Conservation (phyloP, 1,140 invertebrate genomes). For the Zelostemma sp. region DNA sequence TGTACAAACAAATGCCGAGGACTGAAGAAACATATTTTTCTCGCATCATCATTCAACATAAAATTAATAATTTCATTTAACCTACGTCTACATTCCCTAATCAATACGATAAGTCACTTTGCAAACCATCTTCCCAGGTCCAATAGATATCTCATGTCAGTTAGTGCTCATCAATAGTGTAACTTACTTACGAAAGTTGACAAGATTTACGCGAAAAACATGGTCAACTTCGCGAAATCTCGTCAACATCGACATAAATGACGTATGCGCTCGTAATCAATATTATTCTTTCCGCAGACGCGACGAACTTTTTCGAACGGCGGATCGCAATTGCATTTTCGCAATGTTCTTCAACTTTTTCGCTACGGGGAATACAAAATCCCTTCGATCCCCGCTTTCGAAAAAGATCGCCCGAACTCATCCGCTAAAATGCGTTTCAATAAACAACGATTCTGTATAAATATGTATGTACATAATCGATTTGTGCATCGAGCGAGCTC, state of each 20-base stretch:
- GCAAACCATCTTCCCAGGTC: background rate
- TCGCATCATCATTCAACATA: background rate
- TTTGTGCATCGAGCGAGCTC: too few species aligned
- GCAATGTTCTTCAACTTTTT: background rate
- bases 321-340: background rate
- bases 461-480: conserved; percentile 3
- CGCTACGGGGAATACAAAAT: background rate
- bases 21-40: too few species aligned
- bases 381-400: background rate
- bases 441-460: background rate
- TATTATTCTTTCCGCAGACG: too few species aligned
- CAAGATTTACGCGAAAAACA: background rate
- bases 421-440: background rate
- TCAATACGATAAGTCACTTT: conserved; percentile 1
- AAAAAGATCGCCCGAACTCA: background rate
- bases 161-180: background rate
- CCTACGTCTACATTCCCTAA: background rate
- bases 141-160: background rate
- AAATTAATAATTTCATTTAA: conserved; percentile 2
- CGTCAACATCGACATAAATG: background rate
- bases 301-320: too few species aligned
- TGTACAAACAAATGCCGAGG: too few species aligned
- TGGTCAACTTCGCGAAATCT: background rate
- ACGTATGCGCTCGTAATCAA: too few species aligned
- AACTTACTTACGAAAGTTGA: background rate